Evolutionary conservation across 2,113 vertebrate genomes (phyloP).

Genomic region (Stegostoma tigrinum): DNA sequence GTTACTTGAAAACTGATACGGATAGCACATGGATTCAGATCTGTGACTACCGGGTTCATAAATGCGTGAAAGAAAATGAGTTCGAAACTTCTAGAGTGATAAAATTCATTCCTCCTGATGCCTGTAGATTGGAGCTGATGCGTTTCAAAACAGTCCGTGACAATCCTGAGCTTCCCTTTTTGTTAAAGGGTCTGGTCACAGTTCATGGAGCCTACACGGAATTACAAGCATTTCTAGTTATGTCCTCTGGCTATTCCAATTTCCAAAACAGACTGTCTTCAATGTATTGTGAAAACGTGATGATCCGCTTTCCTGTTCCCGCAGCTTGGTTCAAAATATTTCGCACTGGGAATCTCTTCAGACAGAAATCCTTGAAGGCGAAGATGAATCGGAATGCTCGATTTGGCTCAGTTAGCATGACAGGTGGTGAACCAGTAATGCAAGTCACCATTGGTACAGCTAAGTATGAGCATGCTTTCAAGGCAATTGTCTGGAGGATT

Average conservation of each 20-base stretch:
- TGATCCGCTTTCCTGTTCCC: constrained; percentile 79
- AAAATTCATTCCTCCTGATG: constrained; percentile 75
- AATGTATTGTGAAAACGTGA: constrained; percentile 74
- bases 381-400: constrained; percentile 87
- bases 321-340: constrained; percentile 82
- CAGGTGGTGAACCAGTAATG: constrained; percentile 75
- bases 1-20: constrained; percentile 65
- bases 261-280: constrained; percentile 43
- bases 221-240: constrained; percentile 84
- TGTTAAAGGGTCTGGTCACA: constrained; percentile 73
- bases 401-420: constrained; percentile 66
- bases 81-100: constrained; percentile 70
- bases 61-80: constrained; percentile 68
- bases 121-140: constrained; percentile 82
- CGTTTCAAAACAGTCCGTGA: constrained; percentile 68
- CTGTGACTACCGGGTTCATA: constrained; percentile 70
- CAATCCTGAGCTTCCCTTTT: constrained; percentile 72
- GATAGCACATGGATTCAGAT: constrained; percentile 73
- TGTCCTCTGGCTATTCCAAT: constrained; percentile 55
- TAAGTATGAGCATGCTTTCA: constrained; percentile 89
- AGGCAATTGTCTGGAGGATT: constrained; percentile 89
- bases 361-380: constrained; percentile 84
- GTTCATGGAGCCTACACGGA: constrained; percentile 88
- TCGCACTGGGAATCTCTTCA: constrained; percentile 78
- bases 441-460: constrained; percentile 83